Conservation (phyloP, 2,888 invertebrate species). For the Trissoscelio sp. region DNA sequence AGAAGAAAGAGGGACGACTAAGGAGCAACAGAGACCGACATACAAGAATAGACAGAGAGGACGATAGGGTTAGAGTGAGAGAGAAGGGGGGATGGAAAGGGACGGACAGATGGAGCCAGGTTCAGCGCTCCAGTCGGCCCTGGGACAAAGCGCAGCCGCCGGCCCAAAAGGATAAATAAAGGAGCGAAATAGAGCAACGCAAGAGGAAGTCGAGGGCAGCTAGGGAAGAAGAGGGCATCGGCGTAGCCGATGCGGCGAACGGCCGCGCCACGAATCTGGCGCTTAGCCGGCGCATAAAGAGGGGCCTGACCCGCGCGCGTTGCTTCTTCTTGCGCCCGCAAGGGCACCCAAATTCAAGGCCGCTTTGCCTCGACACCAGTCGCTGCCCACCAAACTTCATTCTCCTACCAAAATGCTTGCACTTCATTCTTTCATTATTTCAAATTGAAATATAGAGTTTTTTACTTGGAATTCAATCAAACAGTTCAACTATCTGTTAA, state of each 20-base stretch:
- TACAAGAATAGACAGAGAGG: constrained; percentile 64
- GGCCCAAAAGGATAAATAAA: constrained; percentile 73
- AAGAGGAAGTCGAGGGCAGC: constrained; percentile 58
- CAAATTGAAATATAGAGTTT: no score
- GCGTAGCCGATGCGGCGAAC: constrained; percentile 47
- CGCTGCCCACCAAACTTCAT: constrained; percentile 59
- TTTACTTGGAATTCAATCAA: no score
- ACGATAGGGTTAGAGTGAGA: constrained; percentile 35
- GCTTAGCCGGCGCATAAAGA: constrained; percentile 60
- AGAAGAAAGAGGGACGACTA: constrained; percentile 56
- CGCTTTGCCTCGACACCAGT: constrained; percentile 69
- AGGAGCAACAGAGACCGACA: constrained; percentile 26
- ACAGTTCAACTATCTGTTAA: no score
- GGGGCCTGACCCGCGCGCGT: constrained; percentile 64
- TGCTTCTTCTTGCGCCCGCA: constrained; percentile 55
- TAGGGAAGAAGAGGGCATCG: constrained; percentile 62
- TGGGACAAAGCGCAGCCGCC: constrained; percentile 73
- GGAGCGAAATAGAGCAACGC: constrained; percentile 66
- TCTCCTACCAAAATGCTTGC: constrained; percentile 23
- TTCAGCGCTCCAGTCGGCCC: constrained; percentile 69
- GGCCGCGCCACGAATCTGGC: constrained; percentile 67
- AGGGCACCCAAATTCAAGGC: constrained; percentile 72
- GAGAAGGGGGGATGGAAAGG: constrained; percentile 5
- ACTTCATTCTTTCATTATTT: no score
- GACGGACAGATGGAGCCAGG: constrained; percentile 64